phyloP scores from a whole-genome alignment of 2,797 vertebrate species.

The Galago senegalensis region DNA sequence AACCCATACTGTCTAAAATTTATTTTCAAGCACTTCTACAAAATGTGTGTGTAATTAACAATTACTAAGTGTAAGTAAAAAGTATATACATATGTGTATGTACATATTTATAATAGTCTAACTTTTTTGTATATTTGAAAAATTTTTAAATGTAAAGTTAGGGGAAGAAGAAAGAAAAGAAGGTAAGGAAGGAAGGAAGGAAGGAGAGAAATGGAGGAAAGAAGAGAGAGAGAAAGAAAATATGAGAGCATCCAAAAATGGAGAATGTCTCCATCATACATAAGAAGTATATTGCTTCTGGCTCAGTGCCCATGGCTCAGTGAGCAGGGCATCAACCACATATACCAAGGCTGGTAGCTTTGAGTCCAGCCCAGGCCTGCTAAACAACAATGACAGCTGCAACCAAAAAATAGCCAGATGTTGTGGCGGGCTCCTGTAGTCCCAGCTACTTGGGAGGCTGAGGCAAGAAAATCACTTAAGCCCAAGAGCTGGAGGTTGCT shows the following conservation, averaged over 20 bases:
- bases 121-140: not conserved
- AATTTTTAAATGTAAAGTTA: constrained; percentile 28
- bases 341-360: too few species aligned
- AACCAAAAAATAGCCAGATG: too few species aligned
- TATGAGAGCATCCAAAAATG: not conserved
- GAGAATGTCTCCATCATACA: not conserved
- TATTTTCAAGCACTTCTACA: not conserved
- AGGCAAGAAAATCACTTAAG: too few species aligned
- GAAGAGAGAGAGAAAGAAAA: not conserved
- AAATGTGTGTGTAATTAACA: not conserved
- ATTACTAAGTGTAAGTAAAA: not conserved
- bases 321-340: too few species aligned
- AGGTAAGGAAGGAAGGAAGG: too few species aligned
- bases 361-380: too few species aligned
- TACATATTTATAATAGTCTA: not conserved
- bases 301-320: too few species aligned
- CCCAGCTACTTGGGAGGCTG: too few species aligned
- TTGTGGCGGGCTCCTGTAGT: too few species aligned
- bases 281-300: not conserved
- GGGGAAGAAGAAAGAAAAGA: too few species aligned
- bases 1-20: not conserved
- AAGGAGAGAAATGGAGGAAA: not conserved
- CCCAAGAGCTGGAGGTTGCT: too few species aligned
- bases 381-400: too few species aligned
- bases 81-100: not conserved